Evolutionary conservation across 1,140 invertebrate species (phyloP).

Genomic region (Venustaconcha ellipsiformis): DNA sequence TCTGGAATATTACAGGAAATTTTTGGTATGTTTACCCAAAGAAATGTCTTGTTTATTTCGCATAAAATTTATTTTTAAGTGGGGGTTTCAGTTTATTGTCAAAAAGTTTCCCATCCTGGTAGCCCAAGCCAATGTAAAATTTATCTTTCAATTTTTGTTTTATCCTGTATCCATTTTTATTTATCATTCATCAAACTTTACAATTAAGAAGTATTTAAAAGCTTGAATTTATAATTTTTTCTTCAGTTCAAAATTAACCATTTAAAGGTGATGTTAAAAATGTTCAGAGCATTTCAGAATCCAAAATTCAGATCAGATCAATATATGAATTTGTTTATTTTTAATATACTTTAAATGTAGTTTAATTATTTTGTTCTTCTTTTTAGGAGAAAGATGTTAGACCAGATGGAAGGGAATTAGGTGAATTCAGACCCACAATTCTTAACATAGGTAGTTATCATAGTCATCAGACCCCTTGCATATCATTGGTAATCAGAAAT

Average conservation of each 20-base stretch:
- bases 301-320: neutral
- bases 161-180: too few species aligned
- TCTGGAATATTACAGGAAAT: slow-evolving; percentile 75
- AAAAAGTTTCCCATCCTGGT: too few species aligned
- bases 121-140: too few species aligned
- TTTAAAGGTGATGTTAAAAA: neutral
- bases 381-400: slow-evolving; percentile 63
- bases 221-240: too few species aligned
- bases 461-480: too few species aligned
- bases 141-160: too few species aligned
- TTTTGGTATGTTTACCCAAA: slow-evolving; percentile 67
- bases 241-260: neutral
- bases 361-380: neutral
- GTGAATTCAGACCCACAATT: slow-evolving; percentile 73
- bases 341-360: too few species aligned
- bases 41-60: neutral
- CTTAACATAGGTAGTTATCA: slow-evolving; percentile 59
- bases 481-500: too few species aligned
- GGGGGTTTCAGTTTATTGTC: too few species aligned
- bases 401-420: slow-evolving; percentile 76
- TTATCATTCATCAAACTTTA: slow-evolving; percentile 1
- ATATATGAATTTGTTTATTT: too few species aligned
- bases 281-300: neutral
- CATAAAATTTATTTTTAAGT: neutral
- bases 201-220: neutral